A percentile compares a stretch with the other conserved stretches of the same genome.
phyloP scores from a whole-genome alignment of 2,888 invertebrate genomes.

The Lasioglossum marginatum region DNA sequence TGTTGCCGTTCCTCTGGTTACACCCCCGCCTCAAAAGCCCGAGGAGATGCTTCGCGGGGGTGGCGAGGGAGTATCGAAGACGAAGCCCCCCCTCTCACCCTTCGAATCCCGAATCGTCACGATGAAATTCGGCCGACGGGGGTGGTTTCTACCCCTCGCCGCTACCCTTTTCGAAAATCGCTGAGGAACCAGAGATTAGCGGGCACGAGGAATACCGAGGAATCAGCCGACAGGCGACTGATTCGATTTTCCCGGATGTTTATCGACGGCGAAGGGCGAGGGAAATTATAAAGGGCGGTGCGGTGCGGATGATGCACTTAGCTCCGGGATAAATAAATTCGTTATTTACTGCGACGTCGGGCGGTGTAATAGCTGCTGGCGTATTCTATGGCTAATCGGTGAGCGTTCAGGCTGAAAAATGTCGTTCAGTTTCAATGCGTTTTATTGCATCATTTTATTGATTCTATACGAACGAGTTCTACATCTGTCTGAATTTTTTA shows the following conservation, averaged over 20 bases:
- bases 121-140: background rate
- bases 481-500: background rate
- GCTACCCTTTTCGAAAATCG: background rate
- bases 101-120: background rate
- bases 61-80: background rate
- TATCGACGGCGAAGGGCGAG: background rate
- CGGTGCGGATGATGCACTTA: conserved; percentile 4
- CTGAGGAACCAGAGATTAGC: background rate
- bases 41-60: conserved; percentile 33
- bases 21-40: conserved; percentile 7
- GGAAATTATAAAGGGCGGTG: background rate
- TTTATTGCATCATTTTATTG: background rate
- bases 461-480: background rate
- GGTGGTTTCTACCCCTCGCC: background rate
- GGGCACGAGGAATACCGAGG: background rate
- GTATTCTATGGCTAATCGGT: background rate
- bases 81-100: background rate
- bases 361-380: background rate
- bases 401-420: background rate
- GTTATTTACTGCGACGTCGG: background rate
- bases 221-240: conserved; percentile 6
- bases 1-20: conserved; percentile 26
- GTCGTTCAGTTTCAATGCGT: background rate
- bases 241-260: conserved; percentile 13
- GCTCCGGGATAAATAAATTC: background rate